Evolutionary conservation across 2,888 invertebrate species (phyloP), one percentile per base, ranked within the genome.

Genomic region (Eulithis prunata): DNA sequence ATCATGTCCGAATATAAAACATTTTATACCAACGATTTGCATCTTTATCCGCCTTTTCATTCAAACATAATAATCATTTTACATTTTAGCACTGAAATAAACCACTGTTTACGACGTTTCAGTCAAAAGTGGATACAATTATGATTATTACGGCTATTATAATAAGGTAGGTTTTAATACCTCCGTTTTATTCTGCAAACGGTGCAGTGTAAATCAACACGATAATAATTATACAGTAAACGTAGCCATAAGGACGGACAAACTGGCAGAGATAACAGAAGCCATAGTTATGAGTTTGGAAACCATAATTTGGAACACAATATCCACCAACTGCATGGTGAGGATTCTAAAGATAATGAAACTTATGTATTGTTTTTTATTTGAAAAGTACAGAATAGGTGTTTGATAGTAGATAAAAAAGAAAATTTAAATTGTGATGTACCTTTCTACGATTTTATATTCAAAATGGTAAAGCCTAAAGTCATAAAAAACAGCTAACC

Each of bases 211-310:
- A 91, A 91, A 92, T 92, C 91, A 89, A 81, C 74, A 78, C 83
- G 85, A 88, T 91, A 90, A 90, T 91, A 89, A 91, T 91, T 90
- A 89, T 86, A 88, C 82, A 76, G 79, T 80, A 77, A 79, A 86
- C 84, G 86, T 83, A 86, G 84, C 83, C 80, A 81, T 85, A 86
- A 86, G 85, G 83, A 81, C 75, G 77, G 78, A 80, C 83, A 81
- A 85, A 85, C 82, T 80, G 78, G 75, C 77, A 73, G 77, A 77
- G 85, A 85, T 86, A 84, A 80, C 75, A 76, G 73, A 77, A 67
- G 70, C 69, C 66, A 63, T 70, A 43, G 47, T 21, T 66, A 54
- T 62, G 43, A 38, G 38, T 41, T 55, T 45, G 45, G 45, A n/a
- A 45, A 8, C 1, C 12, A 5, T 45, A 21, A 43, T 45, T n/a